Percentiles rank a stretch among this genome's conserved stretches.
Evolutionary conservation across 2,113 vertebrate genomes (phyloP).

Genomic region (Athene noctua): DNA sequence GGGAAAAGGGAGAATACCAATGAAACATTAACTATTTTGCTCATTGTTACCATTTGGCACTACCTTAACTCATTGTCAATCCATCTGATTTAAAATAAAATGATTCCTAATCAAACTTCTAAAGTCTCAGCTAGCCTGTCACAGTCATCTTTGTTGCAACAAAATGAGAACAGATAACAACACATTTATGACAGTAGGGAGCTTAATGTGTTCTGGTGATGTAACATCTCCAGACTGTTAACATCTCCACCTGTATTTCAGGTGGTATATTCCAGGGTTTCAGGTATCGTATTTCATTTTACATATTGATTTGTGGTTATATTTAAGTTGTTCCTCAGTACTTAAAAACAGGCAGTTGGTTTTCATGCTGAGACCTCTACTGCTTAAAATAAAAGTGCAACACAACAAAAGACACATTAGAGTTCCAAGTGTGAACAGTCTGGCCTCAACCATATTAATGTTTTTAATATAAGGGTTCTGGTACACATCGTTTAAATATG

Average conservation of each 20-base stretch:
- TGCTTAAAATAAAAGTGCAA: neutral
- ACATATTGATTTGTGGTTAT: neutral
- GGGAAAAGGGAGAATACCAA: neutral
- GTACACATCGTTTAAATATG: neutral
- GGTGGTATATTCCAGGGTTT: neutral
- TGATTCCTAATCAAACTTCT: neutral
- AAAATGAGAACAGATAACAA: constrained; percentile 5
- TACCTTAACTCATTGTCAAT: neutral
- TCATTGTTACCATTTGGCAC: neutral
- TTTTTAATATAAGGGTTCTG: neutral
- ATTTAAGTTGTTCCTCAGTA: neutral
- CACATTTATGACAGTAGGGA: neutral
- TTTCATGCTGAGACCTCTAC: neutral
- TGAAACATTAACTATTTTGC: constrained; percentile 1
- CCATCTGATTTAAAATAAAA: constrained; percentile 3
- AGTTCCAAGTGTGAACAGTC: neutral
- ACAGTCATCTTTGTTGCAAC: neutral
- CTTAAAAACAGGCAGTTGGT: neutral
- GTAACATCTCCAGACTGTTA: neutral
- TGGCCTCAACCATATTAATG: neutral
- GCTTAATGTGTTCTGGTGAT: neutral
- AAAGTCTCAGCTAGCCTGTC: neutral
- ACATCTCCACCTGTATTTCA: neutral
- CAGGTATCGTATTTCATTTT: neutral
- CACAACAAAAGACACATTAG: neutral